Base-by-base conservation (phyloP, 1,140 invertebrate species). In the Penaeus indicus region DNA sequence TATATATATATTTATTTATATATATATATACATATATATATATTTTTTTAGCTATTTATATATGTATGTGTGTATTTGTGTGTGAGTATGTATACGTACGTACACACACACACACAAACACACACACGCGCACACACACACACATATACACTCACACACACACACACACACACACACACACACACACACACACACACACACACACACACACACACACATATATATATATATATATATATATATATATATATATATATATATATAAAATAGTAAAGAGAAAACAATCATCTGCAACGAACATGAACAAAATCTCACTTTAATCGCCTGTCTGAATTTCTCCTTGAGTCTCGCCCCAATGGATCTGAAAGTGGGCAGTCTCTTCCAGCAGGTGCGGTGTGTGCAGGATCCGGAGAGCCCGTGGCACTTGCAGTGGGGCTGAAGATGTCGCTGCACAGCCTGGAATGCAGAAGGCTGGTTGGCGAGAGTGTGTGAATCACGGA, bases 361-460 rank as follows among this genome's bases (percentile, higher is more conserved):
- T 19, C 93, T 91, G 91, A 96, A 95, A 7, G 93, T 92, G 0
- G 94, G 93, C 18, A 96, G 91, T 89, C 95, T 93, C 90, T 94
- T 94, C 94, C 93, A 95, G 92, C 94, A 95, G n/a, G 93, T 95
- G 91, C 93, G 92, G 16, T 93, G 91, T 0, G 93, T 91, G 90
- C 94, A 94, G 54, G 93, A 93, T 21, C 94, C 94, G 8, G 93
- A 93, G 3, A 94, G 92, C 7, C 95, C 95, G 91, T 95, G 95
- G 92, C 95, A 96, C 90, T 95, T 95, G 92, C 95, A 96, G 60
- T 94, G 93, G 80, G 94, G 92, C 25, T 94, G 93, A 93, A 96
- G 92, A 4, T 94, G 93, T 87, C 93, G 91, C 64, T 92, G 80
- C 13, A 94, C 92, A 7, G 94, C 93, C 86, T 88, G 85, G 19